Base-by-base conservation (phyloP, 1,140 invertebrate genomes). In the Acarapis woodi region DNA sequence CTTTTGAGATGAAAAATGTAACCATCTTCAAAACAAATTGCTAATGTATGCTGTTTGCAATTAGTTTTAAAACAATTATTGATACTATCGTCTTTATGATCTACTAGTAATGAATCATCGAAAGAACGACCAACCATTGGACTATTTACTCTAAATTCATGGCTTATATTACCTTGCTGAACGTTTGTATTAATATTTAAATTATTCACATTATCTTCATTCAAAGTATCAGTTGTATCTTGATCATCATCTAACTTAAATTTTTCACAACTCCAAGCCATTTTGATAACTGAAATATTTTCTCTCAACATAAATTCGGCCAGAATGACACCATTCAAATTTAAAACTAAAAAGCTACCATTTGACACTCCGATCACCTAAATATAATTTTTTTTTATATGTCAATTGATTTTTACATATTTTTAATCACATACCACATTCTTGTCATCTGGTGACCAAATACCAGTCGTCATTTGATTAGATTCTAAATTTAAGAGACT, bases 161-260 rank as follows among this genome's bases (percentile, higher is more conserved):
- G 4, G 15, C 24, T 25, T 25, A 14, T 10, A 12, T 29, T 3
- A 29, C 4, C 15, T 29, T 4, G 4, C 12, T 8, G 12, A 14
- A 15, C 15, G 4, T 14, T 8, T 29, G 15, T 12, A 25, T 29
- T 4, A 12, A 14, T 29, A 1, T 10, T 12, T 8, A 14, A 8
- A 12, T 29, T 29, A 12, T 29, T 29, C 8, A 8, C 3, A 35
- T 25, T 25, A 23, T 23, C 25, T 18, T 14, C n/a, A 25, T n/a
- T 20, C 10, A 12, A 15, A 4, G 16, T 24, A 6, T 14, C n/a
- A n/a, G n/a, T 35, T 35, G 64, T 62, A 35, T 74, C 70, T 43
- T 83, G 76, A 18, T 68, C 70, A 54, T 90, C 83, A 52, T 88
- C 83, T 79, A 94, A 88, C 59, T 87, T 90, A 54, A 94, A 94